Conservation (phyloP, 2,888 invertebrate genomes). For the Pinctada fucata region DNA sequence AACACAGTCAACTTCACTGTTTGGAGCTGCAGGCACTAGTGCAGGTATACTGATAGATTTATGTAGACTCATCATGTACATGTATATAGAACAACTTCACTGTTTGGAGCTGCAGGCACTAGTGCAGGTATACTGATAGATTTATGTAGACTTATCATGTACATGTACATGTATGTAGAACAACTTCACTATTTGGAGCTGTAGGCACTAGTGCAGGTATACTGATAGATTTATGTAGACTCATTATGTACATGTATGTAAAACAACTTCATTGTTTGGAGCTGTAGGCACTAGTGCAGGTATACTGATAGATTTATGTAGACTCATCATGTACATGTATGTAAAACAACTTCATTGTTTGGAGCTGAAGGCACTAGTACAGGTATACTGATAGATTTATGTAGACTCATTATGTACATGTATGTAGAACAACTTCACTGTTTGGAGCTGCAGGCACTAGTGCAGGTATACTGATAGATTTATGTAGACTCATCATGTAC, state of each 20-base stretch:
- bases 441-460: background rate
- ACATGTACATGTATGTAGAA: too few relatives aligned
- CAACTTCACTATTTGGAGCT: slow-evolving; percentile 35
- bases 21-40: slow-evolving; percentile 35
- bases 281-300: slow-evolving; percentile 32
- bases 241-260: too few relatives aligned
- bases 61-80: too few relatives aligned
- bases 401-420: too few relatives aligned
- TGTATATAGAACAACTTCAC: slow-evolving; percentile 6
- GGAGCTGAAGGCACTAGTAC: slow-evolving; percentile 29
- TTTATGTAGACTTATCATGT: too few relatives aligned
- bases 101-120: slow-evolving; percentile 36
- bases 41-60: slow-evolving; percentile 10
- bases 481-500: too few relatives aligned
- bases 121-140: slow-evolving; percentile 6
- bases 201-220: slow-evolving; percentile 34
- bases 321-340: too few relatives aligned
- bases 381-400: too few relatives aligned
- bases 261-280: slow-evolving; percentile 34
- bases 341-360: slow-evolving; percentile 30
- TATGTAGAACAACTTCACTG: slow-evolving; percentile 13
- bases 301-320: background rate
- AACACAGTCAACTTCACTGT: slow-evolving; percentile 28
- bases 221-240: background rate
- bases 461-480: background rate